Evolutionary conservation across 2,113 vertebrate species (phyloP), one percentile per base, ranked within the genome.

Genomic region (Morone chrysops): DNA sequence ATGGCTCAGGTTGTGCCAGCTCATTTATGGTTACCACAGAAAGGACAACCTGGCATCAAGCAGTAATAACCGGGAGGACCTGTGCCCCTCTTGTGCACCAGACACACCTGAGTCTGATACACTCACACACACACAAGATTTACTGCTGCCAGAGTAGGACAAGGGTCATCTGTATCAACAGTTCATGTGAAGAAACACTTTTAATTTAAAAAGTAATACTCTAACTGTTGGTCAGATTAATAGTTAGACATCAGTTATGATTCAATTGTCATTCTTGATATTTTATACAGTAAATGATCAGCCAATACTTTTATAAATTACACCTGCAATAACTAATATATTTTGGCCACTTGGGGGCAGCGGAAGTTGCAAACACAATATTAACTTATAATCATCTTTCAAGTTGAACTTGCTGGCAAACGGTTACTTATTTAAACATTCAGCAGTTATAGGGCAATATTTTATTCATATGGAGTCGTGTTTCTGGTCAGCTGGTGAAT

Each of bases 1-100:
- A 60, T 76, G 53, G 54, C 41, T 56, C 56, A 54, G 13, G 61
- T 62, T 67, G 60, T 51, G 60, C 41, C 31, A 48, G 4, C 41
- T 63, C 31, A 41, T 53, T 76, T 16, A 45, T 50, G 20, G 67
- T 41, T 50, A 63, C 57, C 36, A 69, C 12, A 78, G 45, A 47
- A 68, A 67, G 31, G 36, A 67, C 59, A 48, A 47, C 17, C 53
- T 54, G 83, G 47, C 47, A 67, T 45, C n/a, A 65, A 70, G 50
- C n/a, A 38, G 59, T 16, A 6, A 16, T 31, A 31, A 31, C 41
- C 16, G 17, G 50, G 17, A 43, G 59, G 17, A 60, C 12, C 4
- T 53, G 25, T 41, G 59, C 31, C 9, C 17, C 11, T 36, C 41
- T 14, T 17, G 1, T 16, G 12, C 57, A 53, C 53, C 68, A 41